Evolutionary conservation across 2,888 invertebrate genomes (phyloP).

Genomic region (Xylota segnis): DNA sequence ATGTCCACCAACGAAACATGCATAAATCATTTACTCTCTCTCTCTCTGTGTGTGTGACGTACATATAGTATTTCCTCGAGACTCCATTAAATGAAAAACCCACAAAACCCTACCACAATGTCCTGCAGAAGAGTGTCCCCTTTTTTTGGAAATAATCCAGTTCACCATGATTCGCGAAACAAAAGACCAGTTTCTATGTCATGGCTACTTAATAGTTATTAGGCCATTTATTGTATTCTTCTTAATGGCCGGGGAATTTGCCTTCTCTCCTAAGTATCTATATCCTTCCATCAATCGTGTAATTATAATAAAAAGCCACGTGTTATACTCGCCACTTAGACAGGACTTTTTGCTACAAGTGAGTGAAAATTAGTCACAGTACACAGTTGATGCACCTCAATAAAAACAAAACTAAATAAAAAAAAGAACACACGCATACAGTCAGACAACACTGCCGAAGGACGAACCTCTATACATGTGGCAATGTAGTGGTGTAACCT

Average conservation of each 20-base stretch:
- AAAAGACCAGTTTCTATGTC: constrained; percentile 61
- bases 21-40: neutral
- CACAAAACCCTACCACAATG: constrained; percentile 1
- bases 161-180: constrained; percentile 52
- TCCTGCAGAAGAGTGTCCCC: constrained; percentile 37
- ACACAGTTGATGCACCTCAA: constrained; percentile 67
- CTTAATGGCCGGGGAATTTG: constrained; percentile 57
- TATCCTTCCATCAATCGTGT: constrained; percentile 46
- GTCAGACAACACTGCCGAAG: constrained; percentile 53
- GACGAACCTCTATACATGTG: constrained; percentile 42
- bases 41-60: neutral
- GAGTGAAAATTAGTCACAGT: constrained; percentile 64
- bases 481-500: constrained; percentile 58
- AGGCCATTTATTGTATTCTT: constrained; percentile 66
- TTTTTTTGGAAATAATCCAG: constrained; percentile 68
- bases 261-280: neutral
- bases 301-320: constrained; percentile 57
- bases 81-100: neutral
- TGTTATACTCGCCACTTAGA: constrained; percentile 36
- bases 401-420: constrained; percentile 40
- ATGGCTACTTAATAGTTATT: constrained; percentile 68
- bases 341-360: constrained; percentile 7
- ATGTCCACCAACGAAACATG: neutral
- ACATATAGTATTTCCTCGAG: neutral
- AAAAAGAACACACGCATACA: constrained; percentile 45